Conservation (phyloP, 2,113 vertebrate genomes). For the Oncorhynchus clarkii region DNA sequence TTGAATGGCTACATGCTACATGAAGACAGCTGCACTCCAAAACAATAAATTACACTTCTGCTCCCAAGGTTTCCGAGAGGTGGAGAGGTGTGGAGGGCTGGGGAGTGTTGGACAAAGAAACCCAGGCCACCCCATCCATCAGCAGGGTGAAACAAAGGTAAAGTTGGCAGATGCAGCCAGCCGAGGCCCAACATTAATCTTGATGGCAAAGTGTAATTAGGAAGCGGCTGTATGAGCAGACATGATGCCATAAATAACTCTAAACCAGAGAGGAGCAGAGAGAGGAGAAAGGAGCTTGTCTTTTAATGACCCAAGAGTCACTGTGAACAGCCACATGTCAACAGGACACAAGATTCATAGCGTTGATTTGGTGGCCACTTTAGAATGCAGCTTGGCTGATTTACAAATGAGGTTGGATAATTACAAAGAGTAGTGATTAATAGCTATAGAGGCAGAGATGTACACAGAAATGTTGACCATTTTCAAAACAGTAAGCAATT, state of each 20-base stretch:
- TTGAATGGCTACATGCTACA: too few relatives aligned
- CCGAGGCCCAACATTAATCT: conserved; percentile 61
- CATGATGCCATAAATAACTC: conserved; percentile 58
- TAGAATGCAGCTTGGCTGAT: conserved; percentile 5
- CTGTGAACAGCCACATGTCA: conserved; percentile 26
- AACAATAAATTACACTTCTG: too few relatives aligned
- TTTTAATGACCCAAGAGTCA: conserved; percentile 29
- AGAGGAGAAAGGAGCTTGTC: conserved; percentile 39
- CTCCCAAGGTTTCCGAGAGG: neutral
- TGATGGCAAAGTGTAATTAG: conserved; percentile 64
- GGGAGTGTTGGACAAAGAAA: conserved; percentile 16
- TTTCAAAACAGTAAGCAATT: too few relatives aligned
- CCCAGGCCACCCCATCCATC: conserved; percentile 39
- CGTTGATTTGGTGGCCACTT: conserved; percentile 18
- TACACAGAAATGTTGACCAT: too few relatives aligned
- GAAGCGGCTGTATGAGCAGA: conserved; percentile 46
- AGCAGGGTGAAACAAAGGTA: conserved; percentile 55
- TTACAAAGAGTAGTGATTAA: neutral
- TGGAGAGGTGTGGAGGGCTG: neutral
- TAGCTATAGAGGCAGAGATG: too few relatives aligned
- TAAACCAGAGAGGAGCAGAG: conserved; percentile 37
- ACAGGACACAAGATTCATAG: conserved; percentile 21
- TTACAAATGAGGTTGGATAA: neutral
- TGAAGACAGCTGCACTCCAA: too few relatives aligned
- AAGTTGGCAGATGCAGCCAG: conserved; percentile 47